A percentile compares a stretch with the other conserved stretches of the same genome.
phyloP scores from a whole-genome alignment of 2,797 vertebrate genomes.

The Lagocephalus sceleratus region DNA sequence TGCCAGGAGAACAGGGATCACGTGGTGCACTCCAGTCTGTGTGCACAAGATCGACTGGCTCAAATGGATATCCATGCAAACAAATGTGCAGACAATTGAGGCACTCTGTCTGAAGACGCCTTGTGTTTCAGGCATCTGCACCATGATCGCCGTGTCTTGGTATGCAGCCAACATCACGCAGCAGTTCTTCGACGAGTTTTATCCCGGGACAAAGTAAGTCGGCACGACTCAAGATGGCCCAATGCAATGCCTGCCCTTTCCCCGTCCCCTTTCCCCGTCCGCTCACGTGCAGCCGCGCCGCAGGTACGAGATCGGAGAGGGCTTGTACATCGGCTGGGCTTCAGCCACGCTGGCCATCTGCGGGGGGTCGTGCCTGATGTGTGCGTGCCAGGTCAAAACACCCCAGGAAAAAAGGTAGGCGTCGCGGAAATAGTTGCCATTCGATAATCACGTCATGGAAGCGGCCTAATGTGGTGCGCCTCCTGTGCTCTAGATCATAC shows the following conservation, averaged over 20 bases:
- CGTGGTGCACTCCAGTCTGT: conserved; percentile 15
- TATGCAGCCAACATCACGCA: conserved; percentile 87
- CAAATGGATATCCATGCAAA: conserved; percentile 32
- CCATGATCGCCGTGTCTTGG: conserved; percentile 87
- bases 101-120: too few relatives aligned
- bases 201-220: conserved; percentile 85
- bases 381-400: conserved; percentile 47
- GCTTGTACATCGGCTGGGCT: conserved; percentile 87
- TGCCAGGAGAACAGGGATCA: conserved; percentile 9
- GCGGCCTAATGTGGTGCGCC: not conserved
- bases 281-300: not conserved
- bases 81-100: not conserved
- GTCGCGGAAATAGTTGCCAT: not conserved
- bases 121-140: conserved; percentile 75
- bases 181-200: conserved; percentile 85
- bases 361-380: conserved; percentile 67
- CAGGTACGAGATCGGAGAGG: conserved; percentile 88
- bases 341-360: conserved; percentile 76
- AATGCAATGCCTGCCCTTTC: too few relatives aligned
- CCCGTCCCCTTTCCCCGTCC: too few relatives aligned
- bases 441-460: not conserved
- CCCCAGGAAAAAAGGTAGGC: conserved; percentile 64
- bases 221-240: not conserved
- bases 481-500: conserved; percentile 48
- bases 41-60: conserved; percentile 30